phyloP scores from a whole-genome alignment of 1,140 invertebrate genomes.

The Armadillidium nasatum region DNA sequence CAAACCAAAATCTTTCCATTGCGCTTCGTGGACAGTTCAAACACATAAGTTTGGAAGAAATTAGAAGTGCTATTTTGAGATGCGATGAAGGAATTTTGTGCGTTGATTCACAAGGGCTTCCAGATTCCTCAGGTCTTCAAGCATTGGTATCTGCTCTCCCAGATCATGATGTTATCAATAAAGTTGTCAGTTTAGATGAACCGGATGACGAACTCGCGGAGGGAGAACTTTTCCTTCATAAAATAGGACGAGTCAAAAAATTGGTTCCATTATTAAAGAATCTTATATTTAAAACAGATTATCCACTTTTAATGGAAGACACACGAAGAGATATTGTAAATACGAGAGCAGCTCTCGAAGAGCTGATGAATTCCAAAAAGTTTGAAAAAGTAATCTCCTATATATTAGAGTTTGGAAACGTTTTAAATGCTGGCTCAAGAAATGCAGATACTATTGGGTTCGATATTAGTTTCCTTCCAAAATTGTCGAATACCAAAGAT shows the following conservation, averaged over 20 bases:
- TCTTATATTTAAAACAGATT: slow-evolving; percentile 71
- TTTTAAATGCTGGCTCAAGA: slow-evolving; percentile 88
- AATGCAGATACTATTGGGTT: slow-evolving; percentile 93
- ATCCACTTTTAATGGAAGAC: slow-evolving; percentile 44
- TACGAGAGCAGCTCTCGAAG: slow-evolving; percentile 90
- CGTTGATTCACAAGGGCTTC: slow-evolving; percentile 30
- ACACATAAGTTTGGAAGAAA: slow-evolving; percentile 78
- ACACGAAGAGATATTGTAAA: slow-evolving; percentile 75
- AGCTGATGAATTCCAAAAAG: slow-evolving; percentile 82
- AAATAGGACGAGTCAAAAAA: slow-evolving; percentile 77
- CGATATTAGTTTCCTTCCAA: slow-evolving; percentile 92
- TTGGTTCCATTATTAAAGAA: slow-evolving; percentile 80
- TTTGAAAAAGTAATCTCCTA: slow-evolving; percentile 86
- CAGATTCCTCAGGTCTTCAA: slow-evolving; percentile 45
- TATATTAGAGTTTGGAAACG: slow-evolving; percentile 86
- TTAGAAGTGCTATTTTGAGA: slow-evolving; percentile 73
- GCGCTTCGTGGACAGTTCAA: slow-evolving; percentile 82
- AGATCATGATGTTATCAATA: slow-evolving; percentile 75
- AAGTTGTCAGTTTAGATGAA: slow-evolving; percentile 51
- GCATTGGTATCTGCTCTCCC: slow-evolving; percentile 71
- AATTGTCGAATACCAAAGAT: slow-evolving; percentile 89
- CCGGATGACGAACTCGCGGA: slow-evolving; percentile 77
- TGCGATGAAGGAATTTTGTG: slow-evolving; percentile 76
- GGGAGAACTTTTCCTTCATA: slow-evolving; percentile 79
- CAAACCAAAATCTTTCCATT: slow-evolving; percentile 93